Conservation (phyloP, 2,888 invertebrate genomes). For the Cataglyphis livida region DNA sequence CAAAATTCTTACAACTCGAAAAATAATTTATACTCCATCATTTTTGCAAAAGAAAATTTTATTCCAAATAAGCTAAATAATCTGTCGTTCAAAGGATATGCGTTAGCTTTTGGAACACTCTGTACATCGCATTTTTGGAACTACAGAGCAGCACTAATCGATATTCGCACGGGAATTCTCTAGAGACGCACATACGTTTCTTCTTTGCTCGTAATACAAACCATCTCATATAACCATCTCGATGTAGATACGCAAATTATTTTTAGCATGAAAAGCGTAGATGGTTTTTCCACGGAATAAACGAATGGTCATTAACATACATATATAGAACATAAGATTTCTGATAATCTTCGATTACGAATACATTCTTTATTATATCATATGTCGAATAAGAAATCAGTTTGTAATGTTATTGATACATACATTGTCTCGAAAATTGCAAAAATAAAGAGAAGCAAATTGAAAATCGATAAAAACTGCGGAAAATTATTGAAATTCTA, state of each 20-base stretch:
- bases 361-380: not conserved
- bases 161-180: constrained; percentile 6
- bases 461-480: not conserved
- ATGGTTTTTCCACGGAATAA: not conserved
- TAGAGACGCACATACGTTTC: not conserved
- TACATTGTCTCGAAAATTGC: not conserved
- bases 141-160: not conserved
- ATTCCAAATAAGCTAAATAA: not conserved
- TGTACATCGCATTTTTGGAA: constrained; percentile 7
- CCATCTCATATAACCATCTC: not conserved
- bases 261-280: not conserved
- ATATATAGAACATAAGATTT: not conserved
- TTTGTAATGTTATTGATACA: not conserved
- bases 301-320: not conserved
- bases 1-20: not conserved
- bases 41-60: not conserved
- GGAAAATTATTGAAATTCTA: not conserved
- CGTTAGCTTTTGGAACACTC: not conserved
- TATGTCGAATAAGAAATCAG: not conserved
- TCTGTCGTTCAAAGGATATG: not conserved
- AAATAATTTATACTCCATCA: not conserved
- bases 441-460: not conserved
- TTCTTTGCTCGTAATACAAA: not conserved
- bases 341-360: not conserved
- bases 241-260: not conserved